Percentiles rank a stretch among this genome's conserved stretches.
These are phyloP conservation scores for Drosophila nannoptera DNA, from an alignment of 1,140 invertebrate species.

Conservation along the genomic window DNA sequence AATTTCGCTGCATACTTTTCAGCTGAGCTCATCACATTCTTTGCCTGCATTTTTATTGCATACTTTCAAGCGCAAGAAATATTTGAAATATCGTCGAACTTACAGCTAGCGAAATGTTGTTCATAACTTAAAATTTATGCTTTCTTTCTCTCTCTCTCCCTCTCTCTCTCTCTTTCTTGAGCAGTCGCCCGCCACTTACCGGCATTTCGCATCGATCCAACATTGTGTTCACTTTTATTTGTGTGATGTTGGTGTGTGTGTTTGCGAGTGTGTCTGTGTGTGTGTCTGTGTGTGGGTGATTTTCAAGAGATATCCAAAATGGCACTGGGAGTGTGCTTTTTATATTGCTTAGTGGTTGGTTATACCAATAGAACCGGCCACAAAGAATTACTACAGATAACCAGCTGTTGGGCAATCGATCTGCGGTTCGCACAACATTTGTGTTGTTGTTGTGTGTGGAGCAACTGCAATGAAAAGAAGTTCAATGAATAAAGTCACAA, in stretches of 20 bases:
- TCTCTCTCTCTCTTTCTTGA: neutral
- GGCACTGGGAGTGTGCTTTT: slow-evolving; percentile 47
- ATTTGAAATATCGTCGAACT: neutral
- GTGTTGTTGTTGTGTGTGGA: slow-evolving; percentile 34
- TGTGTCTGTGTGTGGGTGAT: slow-evolving; percentile 7
- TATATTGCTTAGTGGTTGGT: slow-evolving; percentile 55
- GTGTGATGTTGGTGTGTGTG: slow-evolving; percentile 16
- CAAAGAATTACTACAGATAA: slow-evolving; percentile 46
- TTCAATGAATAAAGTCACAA: slow-evolving; percentile 23
- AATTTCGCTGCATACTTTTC: slow-evolving; percentile 24
- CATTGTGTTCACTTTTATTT: slow-evolving; percentile 55
- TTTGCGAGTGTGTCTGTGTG: slow-evolving; percentile 2
- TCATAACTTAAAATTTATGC: too few relatives aligned
- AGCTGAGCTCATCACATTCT: neutral
- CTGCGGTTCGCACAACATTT: slow-evolving; percentile 68
- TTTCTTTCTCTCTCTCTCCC: too few relatives aligned
- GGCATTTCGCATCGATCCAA: slow-evolving; percentile 79
- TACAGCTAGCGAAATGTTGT: neutral
- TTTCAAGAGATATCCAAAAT: slow-evolving; percentile 53
- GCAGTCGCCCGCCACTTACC: slow-evolving; percentile 52
- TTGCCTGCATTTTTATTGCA: neutral
- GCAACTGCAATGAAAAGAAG: slow-evolving; percentile 58
- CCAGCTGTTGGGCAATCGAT: slow-evolving; percentile 58
- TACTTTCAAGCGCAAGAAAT: slow-evolving; percentile 16
- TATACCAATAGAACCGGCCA: slow-evolving; percentile 50